Base-by-base conservation (phyloP, 2,888 invertebrate species). In the Pyrocoelia pectoralis region DNA sequence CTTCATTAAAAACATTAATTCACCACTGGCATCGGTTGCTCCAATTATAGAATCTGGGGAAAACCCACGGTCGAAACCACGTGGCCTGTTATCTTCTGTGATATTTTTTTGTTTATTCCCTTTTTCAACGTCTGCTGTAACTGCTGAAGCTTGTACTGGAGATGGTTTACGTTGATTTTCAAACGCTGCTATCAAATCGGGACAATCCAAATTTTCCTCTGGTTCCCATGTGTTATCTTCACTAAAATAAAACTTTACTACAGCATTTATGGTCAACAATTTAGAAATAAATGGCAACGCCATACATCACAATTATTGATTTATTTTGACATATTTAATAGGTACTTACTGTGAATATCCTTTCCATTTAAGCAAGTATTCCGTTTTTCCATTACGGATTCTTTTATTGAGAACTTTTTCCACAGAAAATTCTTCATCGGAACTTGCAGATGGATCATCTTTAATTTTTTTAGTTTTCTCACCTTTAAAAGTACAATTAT, bases 21-120 rank as follows among this genome's bases (percentile, higher is more conserved):
- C 92, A 0, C 95, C 95, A 72, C 89, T 90, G n/a, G 91, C 91
- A 76, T 96, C 90, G 13, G 95, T 95, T 0, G 93, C 95, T 1
- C 96, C 96, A 61, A 96, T 88, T 56, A 97, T 95, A 80, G 90
- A 91, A 63, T 95, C 92, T 18, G 96, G 90, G 65, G 89, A 88
- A 6, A 95, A 80, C 0, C 91, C 90, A 48, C 94, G 82, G 46
- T 91, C 92, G 73, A 95, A 89, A 0, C 95, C 95, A 57, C 91
- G 83, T 0, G 88, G 86, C 72, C 81, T 66, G 50, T 77, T 80
- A 66, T 81, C 81, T 73, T 81, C 81, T 5, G 76, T 77, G 14
- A 81, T 78, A 65, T 78, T 78, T 63, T 80, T 81, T 14, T 75
- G 67, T 68, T 80, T 80, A 6, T 74, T 74, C n/a, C 66, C 63